Base-by-base conservation (phyloP, 2,888 invertebrate species). In the Scaptomyza reducta region DNA sequence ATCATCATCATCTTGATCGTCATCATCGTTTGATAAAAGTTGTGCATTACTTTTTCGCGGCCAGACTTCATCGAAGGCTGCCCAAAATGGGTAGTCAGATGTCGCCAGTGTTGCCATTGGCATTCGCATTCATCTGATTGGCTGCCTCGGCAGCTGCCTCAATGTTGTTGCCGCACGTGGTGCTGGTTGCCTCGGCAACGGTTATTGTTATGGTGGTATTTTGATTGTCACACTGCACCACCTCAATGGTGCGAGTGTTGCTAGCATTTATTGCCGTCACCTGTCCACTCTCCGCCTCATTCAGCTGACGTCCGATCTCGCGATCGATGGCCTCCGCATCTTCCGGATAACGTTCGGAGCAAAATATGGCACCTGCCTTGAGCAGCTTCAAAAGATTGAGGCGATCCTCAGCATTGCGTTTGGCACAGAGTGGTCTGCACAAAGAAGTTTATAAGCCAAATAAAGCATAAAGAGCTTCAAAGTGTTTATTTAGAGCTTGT, bases 381-480 rank as follows among this genome's bases (percentile, higher is more conserved):
- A 91, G 96, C 79, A 97, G 92, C 92, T 96, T 96, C 89, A 97
- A 92, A 90, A 97, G 93, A 92, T 96, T 96, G 94, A 97, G 94
- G 53, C 97, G 96, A 92, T 97, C 96, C 92, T 96, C 96, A 49
- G 96, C 96, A 92, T 96, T 96, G 72, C 96, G 94, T 91, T 96
- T 96, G 90, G 97, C 97, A 86, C 95, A 94, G 80, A 96, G 92
- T 91, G 94, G 94, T 90, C 95, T 94, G 46, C 40, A 22, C n/a
- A 54, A 49, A 25, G 1, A 46, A 9, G 6, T n/a, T n/a, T 1
- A 3, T 27, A 9, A 0, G 5, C 5, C 42, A 3, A 27, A 16
- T 1, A 22, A 38, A 10, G 33, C 1, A 49, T 13, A 7, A 6
- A 6, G 6, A 35, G 18, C 35, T 5, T 22, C 22, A 0, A 13